phyloP scores from a whole-genome alignment of 2,888 invertebrate species.

The Cordilura impudica region DNA sequence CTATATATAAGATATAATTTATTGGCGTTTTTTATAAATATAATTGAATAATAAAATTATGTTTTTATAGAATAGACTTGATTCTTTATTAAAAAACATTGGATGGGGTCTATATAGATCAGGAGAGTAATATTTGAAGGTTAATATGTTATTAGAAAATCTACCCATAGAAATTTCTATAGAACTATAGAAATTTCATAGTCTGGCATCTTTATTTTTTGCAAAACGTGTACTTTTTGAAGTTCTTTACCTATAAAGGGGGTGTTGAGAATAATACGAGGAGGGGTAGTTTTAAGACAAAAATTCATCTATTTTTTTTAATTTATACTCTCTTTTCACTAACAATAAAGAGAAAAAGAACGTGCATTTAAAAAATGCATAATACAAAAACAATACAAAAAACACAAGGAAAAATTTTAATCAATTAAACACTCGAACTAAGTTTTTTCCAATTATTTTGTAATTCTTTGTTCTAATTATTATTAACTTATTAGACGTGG shows the following conservation, averaged over 20 bases:
- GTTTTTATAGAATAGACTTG: too few relatives aligned
- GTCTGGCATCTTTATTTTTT: neutral
- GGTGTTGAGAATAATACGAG: neutral
- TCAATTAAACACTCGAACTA: conserved; percentile 14
- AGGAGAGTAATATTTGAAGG: too few relatives aligned
- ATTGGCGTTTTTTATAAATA: too few relatives aligned
- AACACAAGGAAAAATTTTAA: conserved; percentile 19
- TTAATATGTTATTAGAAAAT: too few relatives aligned
- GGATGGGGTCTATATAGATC: too few relatives aligned
- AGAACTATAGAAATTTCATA: too few relatives aligned
- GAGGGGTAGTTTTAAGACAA: conserved; percentile 16
- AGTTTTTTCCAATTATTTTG: neutral
- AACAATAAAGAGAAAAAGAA: neutral
- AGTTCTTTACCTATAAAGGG: neutral
- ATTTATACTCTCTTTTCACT: neutral
- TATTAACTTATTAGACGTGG: neutral
- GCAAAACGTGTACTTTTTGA: conserved; percentile 25
- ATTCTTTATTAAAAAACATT: too few relatives aligned
- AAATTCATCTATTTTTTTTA: neutral
- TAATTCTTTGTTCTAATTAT: neutral
- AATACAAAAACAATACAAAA: neutral
- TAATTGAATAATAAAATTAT: too few relatives aligned
- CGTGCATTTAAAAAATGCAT: conserved; percentile 3
- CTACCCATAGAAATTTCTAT: too few relatives aligned
- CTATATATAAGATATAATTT: too few relatives aligned